Evolutionary conservation across 2,888 invertebrate species (phyloP), one percentile per base, ranked within the genome.

Genomic region (Ariolimax columbianus): DNA sequence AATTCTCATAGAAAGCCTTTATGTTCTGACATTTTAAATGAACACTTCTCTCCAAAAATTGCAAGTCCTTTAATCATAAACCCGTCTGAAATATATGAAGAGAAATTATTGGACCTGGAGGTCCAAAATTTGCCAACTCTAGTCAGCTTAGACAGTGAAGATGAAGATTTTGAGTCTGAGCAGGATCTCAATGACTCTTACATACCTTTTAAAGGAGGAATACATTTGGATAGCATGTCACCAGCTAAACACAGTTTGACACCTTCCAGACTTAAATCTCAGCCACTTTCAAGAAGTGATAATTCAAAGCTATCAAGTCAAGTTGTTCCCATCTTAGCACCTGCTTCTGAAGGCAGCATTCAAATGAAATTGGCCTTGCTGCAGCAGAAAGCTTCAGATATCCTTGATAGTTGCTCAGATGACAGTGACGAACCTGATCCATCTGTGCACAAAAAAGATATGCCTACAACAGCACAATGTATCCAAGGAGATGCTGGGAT

Each of bases 141-240:
- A 43, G 40, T 79, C 26, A 40, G 23, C 33, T n/a, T 68, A 19
- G 79, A 79, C 40, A 78, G 77, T 33, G 77, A 59, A 68, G 79
- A 79, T 43, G 79, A 79, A 30, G 79, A 79, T 6, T 6, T 7
- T 11, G 59, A 59, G 26, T 38, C 2, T 36, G 79, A 43, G n/a
- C 66, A 66, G 7, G 68, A 26, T 30, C 47, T 47, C 19, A 68
- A 79, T 79, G 79, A 79, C 68, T 79, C 79, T 47, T 79, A 30
- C 30, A 40, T 66, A 40, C 79, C 79, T 47, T 66, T 79, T 36
- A 79, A 79, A 79, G 17, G 47, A 17, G 79, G 79, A 43, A 79
- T 79, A 63, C n/a, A n/a, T 47, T 63, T 79, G 36, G 79, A 79
- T 7, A 78, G 40, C 38, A 78, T 26, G 33, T 66, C 79, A 66